These are phyloP conservation scores for Pygocentrus nattereri DNA, from an alignment of 2,797 vertebrate genomes.

Conservation along the genomic window DNA sequence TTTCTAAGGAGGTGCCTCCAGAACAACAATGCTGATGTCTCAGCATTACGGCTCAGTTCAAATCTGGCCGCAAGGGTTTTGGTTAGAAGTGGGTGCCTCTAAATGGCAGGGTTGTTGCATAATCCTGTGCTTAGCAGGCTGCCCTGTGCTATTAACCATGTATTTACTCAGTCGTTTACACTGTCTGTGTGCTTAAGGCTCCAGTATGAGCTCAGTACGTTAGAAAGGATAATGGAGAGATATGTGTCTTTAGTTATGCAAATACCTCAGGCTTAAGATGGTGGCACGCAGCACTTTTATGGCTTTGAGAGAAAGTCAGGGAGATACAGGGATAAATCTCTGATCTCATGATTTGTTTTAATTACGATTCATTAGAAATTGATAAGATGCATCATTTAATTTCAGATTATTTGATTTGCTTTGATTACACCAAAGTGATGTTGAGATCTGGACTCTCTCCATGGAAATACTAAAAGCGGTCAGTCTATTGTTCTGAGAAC, in stretches of 20 bases:
- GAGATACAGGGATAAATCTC: background rate
- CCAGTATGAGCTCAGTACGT: conserved; percentile 17
- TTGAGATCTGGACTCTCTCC: no score
- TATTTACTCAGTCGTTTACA: conserved; percentile 29
- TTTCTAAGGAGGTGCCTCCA: background rate
- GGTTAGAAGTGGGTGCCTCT: conserved; percentile 1
- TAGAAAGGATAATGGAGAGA: background rate
- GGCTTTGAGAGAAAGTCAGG: background rate
- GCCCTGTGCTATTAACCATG: background rate
- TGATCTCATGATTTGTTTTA: background rate
- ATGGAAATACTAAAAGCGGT: no score
- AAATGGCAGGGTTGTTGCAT: conserved; percentile 9
- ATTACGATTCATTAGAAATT: background rate
- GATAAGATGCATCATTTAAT: background rate
- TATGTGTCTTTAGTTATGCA: background rate
- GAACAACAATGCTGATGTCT: background rate
- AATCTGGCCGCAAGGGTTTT: conserved; percentile 16
- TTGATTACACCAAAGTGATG: no score
- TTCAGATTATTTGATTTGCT: background rate
- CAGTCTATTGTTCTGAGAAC: no score
- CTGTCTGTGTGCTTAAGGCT: conserved; percentile 5
- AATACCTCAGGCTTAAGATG: background rate
- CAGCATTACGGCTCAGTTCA: background rate
- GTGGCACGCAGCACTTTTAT: background rate
- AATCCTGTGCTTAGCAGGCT: conserved; percentile 1